Percentiles rank a stretch among this genome's conserved stretches.
phyloP scores from a whole-genome alignment of 2,888 invertebrate genomes.

The Philereme vetulata region DNA sequence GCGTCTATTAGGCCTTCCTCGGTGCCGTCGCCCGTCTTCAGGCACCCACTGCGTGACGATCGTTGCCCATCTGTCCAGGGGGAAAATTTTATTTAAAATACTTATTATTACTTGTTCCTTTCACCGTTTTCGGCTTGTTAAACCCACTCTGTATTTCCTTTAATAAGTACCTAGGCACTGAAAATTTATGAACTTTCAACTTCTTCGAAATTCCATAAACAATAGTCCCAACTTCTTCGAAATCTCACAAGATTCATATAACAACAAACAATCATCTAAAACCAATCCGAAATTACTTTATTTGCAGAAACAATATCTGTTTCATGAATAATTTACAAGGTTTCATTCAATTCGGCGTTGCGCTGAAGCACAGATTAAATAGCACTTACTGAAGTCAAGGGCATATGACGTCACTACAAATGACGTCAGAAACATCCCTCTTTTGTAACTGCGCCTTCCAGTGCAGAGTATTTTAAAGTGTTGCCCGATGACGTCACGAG shows the following conservation, averaged over 20 bases:
- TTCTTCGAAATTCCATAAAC: neutral
- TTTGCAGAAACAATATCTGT: conserved; percentile 14
- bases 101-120: neutral
- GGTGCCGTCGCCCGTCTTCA: too few relatives aligned
- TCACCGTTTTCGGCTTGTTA: neutral
- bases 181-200: neutral
- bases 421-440: conserved; percentile 35
- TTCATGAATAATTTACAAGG: conserved; percentile 29
- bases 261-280: conserved; percentile 4
- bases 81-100: too few relatives aligned
- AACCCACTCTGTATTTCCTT: neutral
- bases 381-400: conserved; percentile 44
- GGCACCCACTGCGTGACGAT: too few relatives aligned
- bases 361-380: conserved; percentile 16
- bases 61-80: too few relatives aligned
- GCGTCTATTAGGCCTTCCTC: too few relatives aligned
- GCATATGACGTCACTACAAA: conserved; percentile 46
- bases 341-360: conserved; percentile 33
- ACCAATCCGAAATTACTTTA: conserved; percentile 11
- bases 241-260: neutral
- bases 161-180: neutral
- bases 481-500: conserved; percentile 18
- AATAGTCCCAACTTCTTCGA: neutral
- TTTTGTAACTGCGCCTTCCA: conserved; percentile 17
- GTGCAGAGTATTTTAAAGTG: conserved; percentile 20